Evolutionary conservation across 2,888 invertebrate species (phyloP).

Genomic region (Trachelus troglodyta): DNA sequence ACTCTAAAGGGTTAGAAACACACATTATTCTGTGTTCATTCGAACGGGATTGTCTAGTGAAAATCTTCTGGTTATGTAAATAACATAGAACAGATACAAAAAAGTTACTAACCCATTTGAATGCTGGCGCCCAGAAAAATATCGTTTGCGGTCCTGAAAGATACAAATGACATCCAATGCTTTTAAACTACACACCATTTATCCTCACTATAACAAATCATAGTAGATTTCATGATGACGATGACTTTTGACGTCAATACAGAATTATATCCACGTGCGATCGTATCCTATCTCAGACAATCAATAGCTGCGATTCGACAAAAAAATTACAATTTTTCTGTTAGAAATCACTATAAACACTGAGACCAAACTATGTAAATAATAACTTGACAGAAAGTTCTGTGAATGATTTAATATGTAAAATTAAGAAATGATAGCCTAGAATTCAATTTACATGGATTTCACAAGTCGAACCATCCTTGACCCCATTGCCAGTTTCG

Average conservation of each 20-base stretch:
- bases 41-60: neutral
- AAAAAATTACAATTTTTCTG: neutral
- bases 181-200: neutral
- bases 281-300: neutral
- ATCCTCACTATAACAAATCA: neutral
- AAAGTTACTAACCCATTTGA: conserved; percentile 91
- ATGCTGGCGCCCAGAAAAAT: conserved; percentile 97
- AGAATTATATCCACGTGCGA: neutral
- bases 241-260: neutral
- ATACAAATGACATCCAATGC: conserved; percentile 21
- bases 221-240: neutral
- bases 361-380: neutral
- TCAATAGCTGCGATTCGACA: neutral
- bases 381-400: neutral
- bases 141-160: conserved; percentile 95
- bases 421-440: neutral
- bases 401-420: neutral
- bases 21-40: neutral
- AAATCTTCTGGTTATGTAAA: neutral
- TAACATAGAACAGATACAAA: neutral
- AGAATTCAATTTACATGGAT: neutral
- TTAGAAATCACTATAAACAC: neutral
- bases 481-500: neutral
- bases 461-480: neutral
- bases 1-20: neutral